Base-by-base conservation (phyloP, 2,113 vertebrate genomes). In the Callithrix jacchus region DNA sequence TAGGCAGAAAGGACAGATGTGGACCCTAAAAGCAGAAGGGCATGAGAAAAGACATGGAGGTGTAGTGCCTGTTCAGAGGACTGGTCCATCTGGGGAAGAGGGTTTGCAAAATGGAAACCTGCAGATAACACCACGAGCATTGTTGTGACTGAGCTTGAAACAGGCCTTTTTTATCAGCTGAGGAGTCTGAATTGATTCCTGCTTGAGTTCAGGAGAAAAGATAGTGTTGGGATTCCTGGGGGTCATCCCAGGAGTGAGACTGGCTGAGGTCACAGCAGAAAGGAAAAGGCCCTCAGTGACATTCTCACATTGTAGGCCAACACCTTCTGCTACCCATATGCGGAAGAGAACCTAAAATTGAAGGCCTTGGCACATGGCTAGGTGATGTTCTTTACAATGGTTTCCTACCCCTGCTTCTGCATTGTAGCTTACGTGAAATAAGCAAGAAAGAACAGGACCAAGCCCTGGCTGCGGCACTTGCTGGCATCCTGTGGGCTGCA, bases 401-500 rank as follows among this genome's bases (percentile, higher is more conserved):
- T 13, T 10, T 37, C 73, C 40, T 2, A 32, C 8, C 40, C 40
- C 25, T 5, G 0, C 7, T 42, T 52, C 66, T 66, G 3, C 7
- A 0, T 52, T 5, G 0, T 96, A 99, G 99, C 88, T 97, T 99
- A n/a, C 0, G 81, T 45, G 89, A 92, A 17, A 25, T 99, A 0
- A 98, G 98, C 56, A 92, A 13, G 32, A 74, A 9, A 64, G 98
- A 99, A 7, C 99, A 99, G 95, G 97, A 98, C 1, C 87, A 12
- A 35, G 99, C 98, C 0, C 96, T 99, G 97, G 99, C 98, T 0
- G 71, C 12, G 0, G 98, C 98, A 0, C 88, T 99, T 74, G 93
- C 98, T 0, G 98, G 98, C 92, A 98, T 97, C 91, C 98, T 99
- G n/a, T 99, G 99, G 99, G 98, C 97, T 54, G 98, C 99, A 0